Evolutionary conservation across 1,140 invertebrate genomes (phyloP).

Genomic region (Thrips palmi): DNA sequence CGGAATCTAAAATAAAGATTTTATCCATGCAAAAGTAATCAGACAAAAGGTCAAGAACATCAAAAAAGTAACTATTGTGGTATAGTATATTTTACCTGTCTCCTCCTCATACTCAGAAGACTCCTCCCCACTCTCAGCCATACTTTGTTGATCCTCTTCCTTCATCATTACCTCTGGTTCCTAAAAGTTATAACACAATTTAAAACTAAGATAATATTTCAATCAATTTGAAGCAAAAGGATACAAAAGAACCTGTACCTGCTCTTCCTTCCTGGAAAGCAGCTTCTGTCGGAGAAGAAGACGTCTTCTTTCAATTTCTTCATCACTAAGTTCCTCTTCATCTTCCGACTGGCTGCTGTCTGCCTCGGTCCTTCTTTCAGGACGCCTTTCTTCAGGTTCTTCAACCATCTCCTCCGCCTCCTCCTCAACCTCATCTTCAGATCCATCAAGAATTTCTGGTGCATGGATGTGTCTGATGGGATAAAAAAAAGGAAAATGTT

Average conservation of each 20-base stretch:
- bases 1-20: constrained; percentile 35
- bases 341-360: constrained; percentile 21
- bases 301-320: constrained; percentile 65
- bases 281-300: constrained; percentile 46
- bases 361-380: constrained; percentile 19
- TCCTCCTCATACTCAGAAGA: constrained; percentile 71
- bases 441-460: constrained; percentile 51
- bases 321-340: constrained; percentile 44
- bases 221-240: constrained; percentile 8
- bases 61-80: too few species aligned
- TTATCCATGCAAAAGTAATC: not conserved
- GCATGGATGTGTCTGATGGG: constrained; percentile 37
- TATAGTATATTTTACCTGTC: constrained; percentile 30
- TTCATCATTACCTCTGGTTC: constrained; percentile 31
- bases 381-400: constrained; percentile 21
- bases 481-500: too few species aligned
- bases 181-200: constrained; percentile 13
- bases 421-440: too few species aligned
- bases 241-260: constrained; percentile 17
- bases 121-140: constrained; percentile 59
- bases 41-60: constrained; percentile 4
- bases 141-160: constrained; percentile 41
- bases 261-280: constrained; percentile 43
- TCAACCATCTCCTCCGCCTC: too few species aligned
- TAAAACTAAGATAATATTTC: not conserved